phyloP scores from a whole-genome alignment of 2,888 invertebrate species.

The Drosophila paramelanica region DNA sequence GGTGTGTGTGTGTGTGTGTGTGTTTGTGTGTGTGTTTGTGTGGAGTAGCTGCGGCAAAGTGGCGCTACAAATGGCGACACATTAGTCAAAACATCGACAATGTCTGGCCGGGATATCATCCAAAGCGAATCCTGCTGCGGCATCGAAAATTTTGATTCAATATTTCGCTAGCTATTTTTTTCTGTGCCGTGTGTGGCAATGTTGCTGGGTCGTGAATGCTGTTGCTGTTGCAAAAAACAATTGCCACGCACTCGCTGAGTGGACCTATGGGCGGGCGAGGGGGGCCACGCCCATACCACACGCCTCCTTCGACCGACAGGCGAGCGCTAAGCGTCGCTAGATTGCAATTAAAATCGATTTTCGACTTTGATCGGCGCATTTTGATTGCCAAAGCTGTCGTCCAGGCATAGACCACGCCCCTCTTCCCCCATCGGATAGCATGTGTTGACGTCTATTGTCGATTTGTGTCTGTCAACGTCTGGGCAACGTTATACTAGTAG shows the following conservation, averaged over 20 bases:
- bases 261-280: background rate
- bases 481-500: slow-evolving; percentile 19
- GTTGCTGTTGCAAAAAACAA: slow-evolving; percentile 36
- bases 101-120: slow-evolving; percentile 39
- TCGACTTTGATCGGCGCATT: slow-evolving; percentile 75
- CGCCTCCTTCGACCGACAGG: slow-evolving; percentile 39
- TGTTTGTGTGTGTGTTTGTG: slow-evolving; percentile 8
- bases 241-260: slow-evolving; percentile 35
- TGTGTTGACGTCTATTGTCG: slow-evolving; percentile 78
- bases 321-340: slow-evolving; percentile 56
- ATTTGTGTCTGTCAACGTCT: slow-evolving; percentile 79
- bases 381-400: slow-evolving; percentile 72
- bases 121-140: slow-evolving; percentile 27
- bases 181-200: slow-evolving; percentile 7
- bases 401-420: slow-evolving; percentile 26
- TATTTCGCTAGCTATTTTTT: slow-evolving; percentile 35
- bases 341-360: slow-evolving; percentile 81
- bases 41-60: slow-evolving; percentile 26
- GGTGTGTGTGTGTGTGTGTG: slow-evolving; percentile 9
- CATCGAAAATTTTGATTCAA: slow-evolving; percentile 54
- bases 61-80: slow-evolving; percentile 48
- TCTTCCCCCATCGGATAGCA: slow-evolving; percentile 5
- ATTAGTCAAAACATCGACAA: slow-evolving; percentile 58
- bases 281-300: slow-evolving; percentile 22
- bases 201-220: slow-evolving; percentile 7